phyloP scores from a whole-genome alignment of 2,888 invertebrate genomes.

The Caenorhabditis angaria region DNA sequence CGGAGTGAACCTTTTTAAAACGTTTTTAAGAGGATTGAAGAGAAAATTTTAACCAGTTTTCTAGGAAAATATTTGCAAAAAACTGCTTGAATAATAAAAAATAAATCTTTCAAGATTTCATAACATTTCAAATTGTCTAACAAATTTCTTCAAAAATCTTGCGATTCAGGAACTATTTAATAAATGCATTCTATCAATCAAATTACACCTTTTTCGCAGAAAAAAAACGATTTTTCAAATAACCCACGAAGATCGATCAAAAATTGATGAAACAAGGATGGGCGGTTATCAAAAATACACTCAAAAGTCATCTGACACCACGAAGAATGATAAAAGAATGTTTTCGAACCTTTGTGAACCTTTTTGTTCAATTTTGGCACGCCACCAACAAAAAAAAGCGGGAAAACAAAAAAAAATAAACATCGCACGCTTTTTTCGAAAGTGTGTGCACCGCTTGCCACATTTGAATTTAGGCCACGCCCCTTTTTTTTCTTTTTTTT shows the following conservation, averaged over 20 bases:
- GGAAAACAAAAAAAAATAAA: constrained; percentile 8
- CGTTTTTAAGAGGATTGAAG: too few species aligned
- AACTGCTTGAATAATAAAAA: too few species aligned
- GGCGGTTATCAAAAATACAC: neutral
- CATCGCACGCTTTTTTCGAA: constrained; percentile 13
- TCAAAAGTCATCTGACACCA: neutral
- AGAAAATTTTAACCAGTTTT: too few species aligned
- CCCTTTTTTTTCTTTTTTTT: constrained; percentile 9
- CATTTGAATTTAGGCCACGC: constrained; percentile 20
- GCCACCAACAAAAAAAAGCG: neutral
- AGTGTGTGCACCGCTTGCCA: constrained; percentile 16
- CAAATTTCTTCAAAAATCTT: too few species aligned
- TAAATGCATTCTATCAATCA: too few species aligned
- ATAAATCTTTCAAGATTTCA: too few species aligned
- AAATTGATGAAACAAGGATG: neutral
- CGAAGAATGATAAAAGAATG: neutral
- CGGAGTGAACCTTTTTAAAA: too few species aligned
- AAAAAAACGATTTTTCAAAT: neutral
- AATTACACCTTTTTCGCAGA: too few species aligned
- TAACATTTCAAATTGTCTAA: too few species aligned
- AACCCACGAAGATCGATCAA: neutral
- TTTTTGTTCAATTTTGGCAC: neutral
- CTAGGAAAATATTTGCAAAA: too few species aligned
- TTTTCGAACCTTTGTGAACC: neutral
- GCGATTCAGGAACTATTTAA: too few species aligned